A percentile compares a stretch with the other conserved stretches of the same genome.
phyloP scores from a whole-genome alignment of 2,888 invertebrate species.

The Gonocerus acuteangulatus region DNA sequence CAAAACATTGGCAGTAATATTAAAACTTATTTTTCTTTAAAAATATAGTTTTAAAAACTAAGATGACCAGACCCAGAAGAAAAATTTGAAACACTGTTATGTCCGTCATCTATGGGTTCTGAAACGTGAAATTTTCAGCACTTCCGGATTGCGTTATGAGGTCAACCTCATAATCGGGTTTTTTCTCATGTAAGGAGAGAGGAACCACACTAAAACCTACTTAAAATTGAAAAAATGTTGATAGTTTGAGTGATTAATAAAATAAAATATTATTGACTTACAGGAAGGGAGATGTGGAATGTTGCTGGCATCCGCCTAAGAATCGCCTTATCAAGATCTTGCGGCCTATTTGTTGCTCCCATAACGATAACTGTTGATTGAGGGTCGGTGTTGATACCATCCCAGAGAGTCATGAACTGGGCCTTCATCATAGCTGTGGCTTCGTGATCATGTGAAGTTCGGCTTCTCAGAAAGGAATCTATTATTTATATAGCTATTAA shows the following conservation, averaged over 20 bases:
- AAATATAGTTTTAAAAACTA: too few relatives aligned
- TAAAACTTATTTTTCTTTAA: too few relatives aligned
- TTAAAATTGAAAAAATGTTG: background rate
- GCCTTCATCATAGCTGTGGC: conserved; percentile 99
- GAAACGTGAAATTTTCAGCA: too few relatives aligned
- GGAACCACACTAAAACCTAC: background rate
- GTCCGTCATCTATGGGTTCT: too few relatives aligned
- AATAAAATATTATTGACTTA: background rate
- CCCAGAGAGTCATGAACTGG: conserved; percentile 99
- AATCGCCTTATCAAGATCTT: conserved; percentile 91
- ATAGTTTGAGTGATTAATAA: too few relatives aligned
- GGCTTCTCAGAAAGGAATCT: conserved; percentile 87
- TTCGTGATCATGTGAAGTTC: conserved; percentile 89
- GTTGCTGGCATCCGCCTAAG: conserved; percentile 90
- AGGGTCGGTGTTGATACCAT: conserved; percentile 85
- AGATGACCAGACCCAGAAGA: too few relatives aligned
- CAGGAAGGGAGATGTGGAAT: conserved; percentile 76
- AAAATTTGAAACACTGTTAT: too few relatives aligned
- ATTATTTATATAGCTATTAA: too few relatives aligned
- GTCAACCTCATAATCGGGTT: background rate
- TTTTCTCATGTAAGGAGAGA: too few relatives aligned
- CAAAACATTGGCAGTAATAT: too few relatives aligned
- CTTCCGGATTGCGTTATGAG: too few relatives aligned
- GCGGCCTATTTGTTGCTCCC: conserved; percentile 96
- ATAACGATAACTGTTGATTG: conserved; percentile 80